phyloP scores from a whole-genome alignment of 64 coral and sea anemone species.

The Stichodactyla mertensii region DNA sequence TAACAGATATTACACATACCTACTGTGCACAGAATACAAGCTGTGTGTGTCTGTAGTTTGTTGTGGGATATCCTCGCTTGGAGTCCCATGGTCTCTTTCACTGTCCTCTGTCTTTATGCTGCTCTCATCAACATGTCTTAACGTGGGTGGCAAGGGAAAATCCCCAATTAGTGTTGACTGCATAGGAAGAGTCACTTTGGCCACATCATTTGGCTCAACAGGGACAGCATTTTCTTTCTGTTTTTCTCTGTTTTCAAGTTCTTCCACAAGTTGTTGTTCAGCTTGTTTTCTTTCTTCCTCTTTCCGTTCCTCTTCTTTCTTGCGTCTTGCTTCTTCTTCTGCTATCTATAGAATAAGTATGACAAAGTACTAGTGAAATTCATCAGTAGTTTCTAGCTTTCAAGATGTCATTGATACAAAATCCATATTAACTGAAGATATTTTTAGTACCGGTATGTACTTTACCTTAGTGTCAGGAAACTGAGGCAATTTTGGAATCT shows the following conservation, averaged over 20 bases:
- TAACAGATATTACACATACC: background rate
- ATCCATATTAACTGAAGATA: too few species aligned
- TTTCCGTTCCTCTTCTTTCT: slow-evolving; percentile 46
- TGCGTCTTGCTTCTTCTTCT: slow-evolving; percentile 61
- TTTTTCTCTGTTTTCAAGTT: slow-evolving; percentile 43
- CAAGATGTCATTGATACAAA: background rate
- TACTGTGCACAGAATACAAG: slow-evolving; percentile 42
- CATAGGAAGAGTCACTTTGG: background rate
- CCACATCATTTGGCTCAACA: background rate
- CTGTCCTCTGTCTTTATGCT: slow-evolving; percentile 13
- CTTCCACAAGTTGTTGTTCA: slow-evolving; percentile 42
- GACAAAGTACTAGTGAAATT: background rate
- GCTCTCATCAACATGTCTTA: slow-evolving; percentile 6
- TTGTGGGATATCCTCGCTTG: background rate
- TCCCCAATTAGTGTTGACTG: slow-evolving; percentile 56
- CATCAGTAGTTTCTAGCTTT: background rate
- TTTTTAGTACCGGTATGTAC: background rate
- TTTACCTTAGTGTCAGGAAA: background rate
- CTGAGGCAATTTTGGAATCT: background rate
- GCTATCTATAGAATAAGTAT: slow-evolving; percentile 32
- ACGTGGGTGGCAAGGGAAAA: slow-evolving; percentile 53
- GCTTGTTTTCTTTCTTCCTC: slow-evolving; percentile 59
- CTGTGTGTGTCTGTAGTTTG: slow-evolving; percentile 14
- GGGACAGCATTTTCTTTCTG: background rate
- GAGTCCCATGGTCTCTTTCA: slow-evolving; percentile 49